Evolutionary conservation across 2,113 vertebrate genomes (phyloP), one percentile per base, ranked within the genome.

Genomic region (Cyprinus carpio): DNA sequence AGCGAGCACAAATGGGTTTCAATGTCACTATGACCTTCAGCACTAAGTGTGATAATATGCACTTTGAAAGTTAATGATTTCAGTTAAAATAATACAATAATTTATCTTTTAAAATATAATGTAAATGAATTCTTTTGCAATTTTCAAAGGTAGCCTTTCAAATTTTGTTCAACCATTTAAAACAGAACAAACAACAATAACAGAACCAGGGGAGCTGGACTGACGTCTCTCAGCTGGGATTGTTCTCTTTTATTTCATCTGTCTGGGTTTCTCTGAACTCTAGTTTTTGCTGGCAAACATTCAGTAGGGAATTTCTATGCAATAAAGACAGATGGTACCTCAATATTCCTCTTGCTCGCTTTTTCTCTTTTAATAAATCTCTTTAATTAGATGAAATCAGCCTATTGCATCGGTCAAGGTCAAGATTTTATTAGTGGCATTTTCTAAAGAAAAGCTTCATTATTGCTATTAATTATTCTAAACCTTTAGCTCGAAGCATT

Each of bases 301-400:
- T 62, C 56, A 40, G 10, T 12, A 40, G 81, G 69, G 54, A 60
- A 83, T 83, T 74, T 75, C 20, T 58, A 27, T 27, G n/a, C 15
- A 60, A 75, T 25, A 83, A 15, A 83, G 81, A 74, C 69, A 83
- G 81, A 83, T 83, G 81, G 69, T 83, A 54, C 49, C n/a, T 54
- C 49, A 56, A 23, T 71, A 37, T 56, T 67, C 7, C 37, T 37
- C 31, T 58, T 11, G 12, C 13, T 49, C 12, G 6, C 54, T 25
- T 56, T 60, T 51, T 58, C 51, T 34, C 40, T 16, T 46, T 56
- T 43, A 56, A 71, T 49, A 46, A 13, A 20, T 62, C 60, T 49
- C 25, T 65, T 18, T 10, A 46, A 81, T 65, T 81, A 49, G 64
- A 13, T 46, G 25, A 67, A 8, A 49, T 27, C 62, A 67, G 79